A percentile compares a stretch with the other conserved stretches of the same genome.
phyloP scores from a whole-genome alignment of 2,888 invertebrate species.

The Melangyna quadrimaculata region DNA sequence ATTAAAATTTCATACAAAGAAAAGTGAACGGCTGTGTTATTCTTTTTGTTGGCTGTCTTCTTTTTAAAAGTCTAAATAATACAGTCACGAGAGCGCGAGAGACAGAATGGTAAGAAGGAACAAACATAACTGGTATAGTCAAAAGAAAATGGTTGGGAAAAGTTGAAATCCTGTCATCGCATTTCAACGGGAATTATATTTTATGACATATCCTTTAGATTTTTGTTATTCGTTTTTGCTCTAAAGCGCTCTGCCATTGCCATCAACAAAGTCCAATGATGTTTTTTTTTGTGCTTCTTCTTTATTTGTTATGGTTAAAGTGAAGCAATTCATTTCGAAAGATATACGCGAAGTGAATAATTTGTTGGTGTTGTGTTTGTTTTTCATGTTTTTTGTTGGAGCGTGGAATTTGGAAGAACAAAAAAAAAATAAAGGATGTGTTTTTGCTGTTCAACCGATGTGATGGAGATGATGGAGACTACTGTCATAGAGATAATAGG shows the following conservation, averaged over 20 bases:
- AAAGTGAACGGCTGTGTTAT: constrained; percentile 59
- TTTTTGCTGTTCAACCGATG: neutral
- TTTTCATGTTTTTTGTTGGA: constrained; percentile 17
- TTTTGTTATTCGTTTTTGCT: constrained; percentile 51
- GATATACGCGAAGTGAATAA: constrained; percentile 66
- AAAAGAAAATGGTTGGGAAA: constrained; percentile 65
- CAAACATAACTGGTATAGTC: constrained; percentile 21
- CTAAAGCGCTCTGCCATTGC: neutral
- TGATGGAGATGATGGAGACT: constrained; percentile 18
- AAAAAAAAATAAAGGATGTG: constrained; percentile 10
- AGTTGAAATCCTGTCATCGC: constrained; percentile 71
- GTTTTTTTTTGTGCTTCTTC: neutral
- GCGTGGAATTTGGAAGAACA: no score
- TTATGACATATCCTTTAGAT: constrained; percentile 69
- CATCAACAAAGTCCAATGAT: constrained; percentile 20
- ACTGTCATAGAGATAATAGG: constrained; percentile 40
- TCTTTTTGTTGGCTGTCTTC: constrained; percentile 29
- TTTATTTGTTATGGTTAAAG: neutral
- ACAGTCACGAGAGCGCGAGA: neutral
- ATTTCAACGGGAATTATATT: constrained; percentile 71
- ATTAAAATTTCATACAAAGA: constrained; percentile 67
- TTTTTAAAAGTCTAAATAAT: neutral
- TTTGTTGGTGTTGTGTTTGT: constrained; percentile 51
- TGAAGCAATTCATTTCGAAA: constrained; percentile 47
- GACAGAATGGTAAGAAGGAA: neutral